Base-by-base conservation (phyloP, 2,113 vertebrate species). In the Scopus umbretta region DNA sequence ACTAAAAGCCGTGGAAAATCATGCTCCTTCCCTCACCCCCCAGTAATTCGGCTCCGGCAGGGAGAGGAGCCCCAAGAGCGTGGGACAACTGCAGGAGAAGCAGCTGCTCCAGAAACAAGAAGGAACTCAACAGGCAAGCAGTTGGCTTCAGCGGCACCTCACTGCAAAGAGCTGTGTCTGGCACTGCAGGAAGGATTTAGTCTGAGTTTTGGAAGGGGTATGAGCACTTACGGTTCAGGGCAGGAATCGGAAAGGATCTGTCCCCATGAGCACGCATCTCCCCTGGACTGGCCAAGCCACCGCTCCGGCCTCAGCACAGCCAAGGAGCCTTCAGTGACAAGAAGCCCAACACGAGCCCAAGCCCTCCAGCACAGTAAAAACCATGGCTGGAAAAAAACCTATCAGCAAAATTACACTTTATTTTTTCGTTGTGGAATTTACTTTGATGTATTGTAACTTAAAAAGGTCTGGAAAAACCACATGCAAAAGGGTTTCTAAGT, bases 371-470 rank as follows among this genome's bases (percentile, higher is more conserved):
- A 82, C 72, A 63, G 82, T 56, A 98, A 98, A 98, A 98, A 98
- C 76, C 80, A 96, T 85, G 98, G 91, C 80, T 98, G n/a, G 61
- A 2, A 59, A 62, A 66, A 97, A 94, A 97, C 86, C 97, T 98
- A 97, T 97, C 92, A 98, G 98, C 97, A 97, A 98, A 98, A 98
- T 96, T 98, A 98, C 98, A 99, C 96, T 96, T 97, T 94, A 67
- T 88, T 96, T 87, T 74, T 68, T 40, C 20, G 11, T 50, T 47
- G 80, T 96, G 97, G 97, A 94, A 90, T 91, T 89, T 96, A 81
- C 27, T 97, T 95, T 72, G 71, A 98, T 93, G 96, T 97, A 98
- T 89, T 87, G 98, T 98, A 97, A 98, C 98, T 97, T 96, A 97
- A 98, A 98, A 98, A 96, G 97, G 97, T 94, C 98, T 98, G 97